Base-by-base conservation (phyloP, 1,140 invertebrate genomes). In the Pinna nobilis region DNA sequence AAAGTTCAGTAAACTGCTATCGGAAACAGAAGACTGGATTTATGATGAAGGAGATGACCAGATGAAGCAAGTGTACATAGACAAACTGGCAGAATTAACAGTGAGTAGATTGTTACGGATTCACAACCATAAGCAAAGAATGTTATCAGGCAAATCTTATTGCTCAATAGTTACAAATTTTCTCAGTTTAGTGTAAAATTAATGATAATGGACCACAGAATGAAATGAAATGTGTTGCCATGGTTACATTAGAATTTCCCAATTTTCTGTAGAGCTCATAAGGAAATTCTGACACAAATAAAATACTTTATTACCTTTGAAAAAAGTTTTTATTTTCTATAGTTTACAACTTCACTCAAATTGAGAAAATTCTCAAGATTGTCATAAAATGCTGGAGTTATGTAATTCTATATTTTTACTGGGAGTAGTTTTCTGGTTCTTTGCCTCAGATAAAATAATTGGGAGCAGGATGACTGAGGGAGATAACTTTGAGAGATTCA, bases 1-100 rank as follows among this genome's bases (percentile, higher is more conserved):
- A 59, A 80, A 89, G 0, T 92, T 98, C 65, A 92, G 92, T 41
- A 84, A 89, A 65, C 89, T 92, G 65, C 91, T 99, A 13, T 94
- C 95, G 79, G 91, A 94, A 28, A 94, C 96, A 75, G 97, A 99
- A 90, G 94, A 95, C 84, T 99, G 98, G 98, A 89, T 99, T 0
- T 99, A 99, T 85, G 91, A 90, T 65, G 91, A 92, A 47, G 97
- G 98, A 0, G 96, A 98, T 88, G 95, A 99, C 82, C 95, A 96
- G 84, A 93, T 94, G 53, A 94, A 95, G 90, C 94, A 95, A 82
- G 92, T 95, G 65, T 96, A 96, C 80, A 87, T 92, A 13, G 92
- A 95, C 63, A 92, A 92, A 83, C 84, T 95, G 32, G 82, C 89
- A 30, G 85, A 89, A 32, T 87, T 96, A 20, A 93, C 93, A 88